Evolutionary conservation across 2,888 invertebrate species (phyloP), one percentile per base, ranked within the genome.

Genomic region (Megamerina dolium): DNA sequence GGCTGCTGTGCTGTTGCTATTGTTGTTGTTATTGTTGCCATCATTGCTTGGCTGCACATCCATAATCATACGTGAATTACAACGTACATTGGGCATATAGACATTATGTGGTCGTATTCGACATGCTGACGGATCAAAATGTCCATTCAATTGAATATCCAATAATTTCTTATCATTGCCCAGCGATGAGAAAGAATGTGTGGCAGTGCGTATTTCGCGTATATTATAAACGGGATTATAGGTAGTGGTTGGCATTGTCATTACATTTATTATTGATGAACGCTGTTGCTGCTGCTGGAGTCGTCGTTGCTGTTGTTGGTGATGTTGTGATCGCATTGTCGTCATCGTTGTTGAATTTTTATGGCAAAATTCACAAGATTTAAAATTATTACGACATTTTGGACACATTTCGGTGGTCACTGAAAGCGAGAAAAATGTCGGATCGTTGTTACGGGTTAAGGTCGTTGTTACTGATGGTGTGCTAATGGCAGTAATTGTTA

Each of bases 161-260:
- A 72, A 51, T 14, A 72, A 51, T 46, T 72, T 72, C 49, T 72
- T 72, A 53, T 72, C 72, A 49, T 61, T 70, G 38, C 72, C 72
- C 45, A 72, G 54, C 30, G 70, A 63, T 23, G 72, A 72, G 57
- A 72, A 72, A 12, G 70, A 71, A 55, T 72, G 68, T 3, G 66
- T 56, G 1, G 61, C 59, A 0, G 72, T 69, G 43, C 72, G 65
- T 23, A 72, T 72, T 49, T 72, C 72, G 2, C 72, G 68, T 39
- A 72, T 68, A 51, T 72, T 72, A 45, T 72, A 72, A 1, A 72
- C 72, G 0, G 72, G 72, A 50, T 58, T 70, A 50, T 72, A 72
- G 40, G 57, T 58, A 5, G n/a, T n/a, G n/a, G n/a, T n/a, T n/a
- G n/a, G n/a, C n/a, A n/a, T n/a, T n/a, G n/a, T n/a, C n/a, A n/a